Percentiles rank a stretch among this genome's conserved stretches.
Conservation (phyloP, 2,888 invertebrate species). For the Hofmannophila pseudospretella region DNA sequence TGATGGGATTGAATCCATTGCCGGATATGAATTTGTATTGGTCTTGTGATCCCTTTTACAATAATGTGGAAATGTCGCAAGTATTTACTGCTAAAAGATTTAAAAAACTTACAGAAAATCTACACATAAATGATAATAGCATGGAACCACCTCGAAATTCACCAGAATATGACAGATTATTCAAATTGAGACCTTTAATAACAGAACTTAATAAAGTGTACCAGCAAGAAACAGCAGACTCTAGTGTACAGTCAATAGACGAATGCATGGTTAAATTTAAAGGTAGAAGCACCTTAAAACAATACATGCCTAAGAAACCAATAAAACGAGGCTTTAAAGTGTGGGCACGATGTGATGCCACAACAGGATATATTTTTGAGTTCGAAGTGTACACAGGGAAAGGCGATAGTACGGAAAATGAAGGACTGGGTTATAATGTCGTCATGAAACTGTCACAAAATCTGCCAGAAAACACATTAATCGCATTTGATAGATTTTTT, state of each 20-base stretch:
- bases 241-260: constrained; percentile 19
- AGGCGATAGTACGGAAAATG: neutral
- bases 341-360: constrained; percentile 8
- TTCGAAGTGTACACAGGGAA: constrained; percentile 21
- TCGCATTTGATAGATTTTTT: constrained; percentile 23
- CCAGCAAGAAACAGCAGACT: constrained; percentile 16
- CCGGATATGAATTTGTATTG: constrained; percentile 16
- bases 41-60: constrained; percentile 25
- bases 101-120: constrained; percentile 26
- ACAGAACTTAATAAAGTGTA: constrained; percentile 20
- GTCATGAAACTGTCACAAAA: constrained; percentile 14
- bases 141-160: constrained; percentile 20
- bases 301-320: too few relatives aligned
- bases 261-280: constrained; percentile 31
- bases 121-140: constrained; percentile 22
- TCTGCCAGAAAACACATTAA: constrained; percentile 17
- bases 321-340: constrained; percentile 11
- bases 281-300: constrained; percentile 20
- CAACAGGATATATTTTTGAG: constrained; percentile 21
- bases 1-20: constrained; percentile 31
- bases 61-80: constrained; percentile 23
- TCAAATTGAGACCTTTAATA: constrained; percentile 21
- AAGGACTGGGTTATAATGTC: constrained; percentile 1
- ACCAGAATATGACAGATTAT: constrained; percentile 22
- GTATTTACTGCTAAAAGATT: constrained; percentile 25